phyloP scores from a whole-genome alignment of 2,888 invertebrate species.

The Drosophila prostipennis region DNA sequence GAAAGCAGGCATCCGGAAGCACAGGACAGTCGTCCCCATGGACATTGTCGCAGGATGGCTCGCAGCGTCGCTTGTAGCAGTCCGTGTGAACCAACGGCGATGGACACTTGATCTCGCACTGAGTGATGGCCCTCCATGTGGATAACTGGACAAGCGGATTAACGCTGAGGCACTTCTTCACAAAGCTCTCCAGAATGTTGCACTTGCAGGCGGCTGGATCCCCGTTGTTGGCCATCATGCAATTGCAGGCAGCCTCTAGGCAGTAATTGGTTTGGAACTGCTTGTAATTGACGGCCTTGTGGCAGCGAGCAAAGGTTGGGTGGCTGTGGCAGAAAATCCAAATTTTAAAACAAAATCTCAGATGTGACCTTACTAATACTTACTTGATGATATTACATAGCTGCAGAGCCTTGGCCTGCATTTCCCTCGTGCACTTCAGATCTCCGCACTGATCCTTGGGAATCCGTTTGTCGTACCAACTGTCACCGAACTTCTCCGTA shows the following conservation, averaged over 20 bases:
- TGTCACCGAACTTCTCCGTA: conserved; percentile 90
- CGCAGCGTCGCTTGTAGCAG: conserved; percentile 92
- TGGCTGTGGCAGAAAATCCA: conserved; percentile 83
- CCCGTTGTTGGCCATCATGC: conserved; percentile 86
- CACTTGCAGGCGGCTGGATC: conserved; percentile 88
- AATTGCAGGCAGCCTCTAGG: conserved; percentile 90
- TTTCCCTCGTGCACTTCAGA: conserved; percentile 86
- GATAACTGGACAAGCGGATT: conserved; percentile 88
- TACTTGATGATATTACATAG: conserved; percentile 89
- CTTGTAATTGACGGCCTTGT: conserved; percentile 87
- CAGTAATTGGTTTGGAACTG: conserved; percentile 89
- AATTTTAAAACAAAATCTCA: no score
- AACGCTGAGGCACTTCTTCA: conserved; percentile 89
- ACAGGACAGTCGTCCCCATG: conserved; percentile 87
- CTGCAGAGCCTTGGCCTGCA: conserved; percentile 88
- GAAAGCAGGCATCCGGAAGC: conserved; percentile 89
- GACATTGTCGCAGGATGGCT: conserved; percentile 89
- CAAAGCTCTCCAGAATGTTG: conserved; percentile 88
- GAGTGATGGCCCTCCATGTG: conserved; percentile 89
- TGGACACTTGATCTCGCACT: conserved; percentile 90
- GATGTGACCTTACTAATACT: not conserved
- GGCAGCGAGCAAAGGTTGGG: conserved; percentile 88
- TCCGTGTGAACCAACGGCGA: conserved; percentile 92
- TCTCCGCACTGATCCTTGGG: conserved; percentile 86
- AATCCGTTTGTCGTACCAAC: conserved; percentile 87